phyloP scores from a whole-genome alignment of 1,140 invertebrate genomes.

The Bombus impatiens region DNA sequence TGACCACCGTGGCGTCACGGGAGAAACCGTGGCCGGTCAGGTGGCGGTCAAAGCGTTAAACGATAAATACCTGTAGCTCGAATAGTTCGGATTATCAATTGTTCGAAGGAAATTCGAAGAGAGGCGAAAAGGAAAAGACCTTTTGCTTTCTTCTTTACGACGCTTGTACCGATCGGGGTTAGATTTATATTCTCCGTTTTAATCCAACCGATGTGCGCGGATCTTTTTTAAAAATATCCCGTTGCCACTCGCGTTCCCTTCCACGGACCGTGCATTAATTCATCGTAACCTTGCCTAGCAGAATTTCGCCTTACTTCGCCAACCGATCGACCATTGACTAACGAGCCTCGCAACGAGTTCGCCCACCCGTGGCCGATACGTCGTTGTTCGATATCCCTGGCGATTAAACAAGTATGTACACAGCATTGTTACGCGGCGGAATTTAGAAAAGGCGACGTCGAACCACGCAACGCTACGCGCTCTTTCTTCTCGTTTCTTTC shows the following conservation, averaged over 20 bases:
- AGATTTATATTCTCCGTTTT: background rate
- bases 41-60: too few species aligned
- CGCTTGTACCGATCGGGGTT: fast-evolving
- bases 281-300: background rate
- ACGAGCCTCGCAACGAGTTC: constrained; percentile 54
- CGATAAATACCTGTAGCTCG: too few species aligned
- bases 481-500: constrained; percentile 8
- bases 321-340: constrained; percentile 45
- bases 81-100: too few species aligned
- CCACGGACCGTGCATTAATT: constrained; percentile 15
- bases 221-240: background rate
- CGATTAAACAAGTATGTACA: too few species aligned
- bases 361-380: constrained; percentile 36
- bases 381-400: background rate
- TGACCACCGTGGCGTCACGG: too few species aligned
- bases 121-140: too few species aligned
- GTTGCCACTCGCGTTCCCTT: background rate
- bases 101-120: too few species aligned
- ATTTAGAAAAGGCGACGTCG: constrained; percentile 5
- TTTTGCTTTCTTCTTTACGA: too few species aligned
- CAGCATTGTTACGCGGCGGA: background rate
- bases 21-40: too few species aligned
- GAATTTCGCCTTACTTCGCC: constrained; percentile 20
- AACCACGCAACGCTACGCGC: constrained; percentile 1
- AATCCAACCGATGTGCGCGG: too few species aligned